Percentiles rank a stretch among this genome's conserved stretches.
phyloP scores from a whole-genome alignment of 2,888 invertebrate species.

The Clivina fossor region DNA sequence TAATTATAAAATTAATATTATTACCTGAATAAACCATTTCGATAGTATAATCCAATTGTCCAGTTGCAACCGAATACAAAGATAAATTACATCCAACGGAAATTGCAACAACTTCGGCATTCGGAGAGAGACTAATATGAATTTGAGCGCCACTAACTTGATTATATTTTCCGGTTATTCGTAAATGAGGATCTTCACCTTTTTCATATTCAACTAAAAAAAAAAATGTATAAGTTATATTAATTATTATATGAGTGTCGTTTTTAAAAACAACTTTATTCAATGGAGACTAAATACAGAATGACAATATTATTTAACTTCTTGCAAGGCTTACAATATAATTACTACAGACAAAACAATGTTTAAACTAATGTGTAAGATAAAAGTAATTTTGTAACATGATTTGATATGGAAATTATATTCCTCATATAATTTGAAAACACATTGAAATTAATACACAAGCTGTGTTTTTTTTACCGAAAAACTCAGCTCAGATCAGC shows the following conservation, averaged over 20 bases:
- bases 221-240: conserved; percentile 26
- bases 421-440: conserved; percentile 9
- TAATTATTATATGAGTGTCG: conserved; percentile 14
- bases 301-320: no score
- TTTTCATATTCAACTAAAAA: conserved; percentile 74
- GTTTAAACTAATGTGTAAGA: no score
- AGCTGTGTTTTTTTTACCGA: no score
- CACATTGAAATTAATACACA: no score
- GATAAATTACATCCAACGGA: conserved; percentile 65
- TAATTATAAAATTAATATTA: no score
- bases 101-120: conserved; percentile 75
- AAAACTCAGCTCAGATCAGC: no score
- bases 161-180: conserved; percentile 65
- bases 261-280: no score
- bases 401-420: no score
- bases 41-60: conserved; percentile 66
- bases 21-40: conserved; percentile 66
- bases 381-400: no score
- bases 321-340: no score
- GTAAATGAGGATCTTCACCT: conserved; percentile 75
- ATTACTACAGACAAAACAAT: no score
- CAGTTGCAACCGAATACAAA: conserved; percentile 70
- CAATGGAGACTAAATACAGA: no score
- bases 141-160: conserved; percentile 58
- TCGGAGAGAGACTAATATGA: conserved; percentile 73